Conservation (phyloP, 2,113 vertebrate species). For the Mesembrinibis cayennensis region DNA sequence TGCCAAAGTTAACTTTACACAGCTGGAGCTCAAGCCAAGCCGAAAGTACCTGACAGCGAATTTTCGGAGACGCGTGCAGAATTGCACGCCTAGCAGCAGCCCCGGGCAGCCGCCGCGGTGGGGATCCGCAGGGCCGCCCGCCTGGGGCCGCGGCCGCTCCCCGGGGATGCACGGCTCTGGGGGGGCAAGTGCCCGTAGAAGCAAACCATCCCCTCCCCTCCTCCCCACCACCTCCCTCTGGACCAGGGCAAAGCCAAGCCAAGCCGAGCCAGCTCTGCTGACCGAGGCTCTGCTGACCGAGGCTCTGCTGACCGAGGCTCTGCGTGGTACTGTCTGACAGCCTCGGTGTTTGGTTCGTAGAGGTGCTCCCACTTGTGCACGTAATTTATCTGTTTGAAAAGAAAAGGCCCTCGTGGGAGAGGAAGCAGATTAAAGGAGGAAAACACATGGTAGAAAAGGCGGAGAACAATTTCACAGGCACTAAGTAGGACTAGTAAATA, state of each 20-base stretch:
- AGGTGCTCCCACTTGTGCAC: neutral
- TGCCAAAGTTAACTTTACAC: neutral
- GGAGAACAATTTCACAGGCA: neutral
- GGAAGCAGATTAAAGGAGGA: neutral
- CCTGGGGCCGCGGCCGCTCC: neutral
- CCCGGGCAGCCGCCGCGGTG: rapidly evolving
- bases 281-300: too few species aligned
- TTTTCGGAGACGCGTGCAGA: rapidly evolving
- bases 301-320: neutral
- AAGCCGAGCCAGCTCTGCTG: rapidly evolving
- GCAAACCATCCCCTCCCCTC: neutral
- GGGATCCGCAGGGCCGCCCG: neutral
- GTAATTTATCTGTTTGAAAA: rapidly evolving
- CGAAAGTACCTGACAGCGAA: rapidly evolving
- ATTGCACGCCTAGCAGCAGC: neutral
- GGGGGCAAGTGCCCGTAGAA: neutral
- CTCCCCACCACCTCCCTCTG: neutral
- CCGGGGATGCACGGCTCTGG: neutral
- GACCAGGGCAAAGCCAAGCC: neutral
- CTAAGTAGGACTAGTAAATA: neutral
- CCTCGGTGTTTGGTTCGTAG: rapidly evolving
- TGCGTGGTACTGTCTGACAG: rapidly evolving
- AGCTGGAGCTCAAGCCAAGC: neutral
- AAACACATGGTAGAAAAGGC: neutral
- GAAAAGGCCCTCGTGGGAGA: neutral